Conservation (phyloP, 2,113 vertebrate species). For the Bubo bubo region DNA sequence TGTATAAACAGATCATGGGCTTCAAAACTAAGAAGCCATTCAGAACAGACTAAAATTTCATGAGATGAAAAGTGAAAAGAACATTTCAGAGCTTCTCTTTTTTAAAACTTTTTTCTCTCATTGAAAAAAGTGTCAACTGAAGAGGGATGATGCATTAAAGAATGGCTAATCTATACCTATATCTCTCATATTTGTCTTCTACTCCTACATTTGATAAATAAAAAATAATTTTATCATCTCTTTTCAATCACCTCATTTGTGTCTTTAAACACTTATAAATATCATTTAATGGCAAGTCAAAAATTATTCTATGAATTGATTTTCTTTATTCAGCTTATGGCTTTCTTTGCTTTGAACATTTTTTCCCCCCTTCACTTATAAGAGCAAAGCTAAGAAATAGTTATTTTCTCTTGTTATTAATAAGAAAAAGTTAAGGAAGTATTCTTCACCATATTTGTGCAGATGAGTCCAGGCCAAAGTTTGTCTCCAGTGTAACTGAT, state of each 20-base stretch:
- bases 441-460: background rate
- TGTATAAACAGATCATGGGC: background rate
- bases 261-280: background rate
- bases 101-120: background rate
- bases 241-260: background rate
- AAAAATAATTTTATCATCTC: background rate
- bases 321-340: background rate
- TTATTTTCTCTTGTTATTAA: background rate
- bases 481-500: background rate
- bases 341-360: background rate
- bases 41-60: background rate
- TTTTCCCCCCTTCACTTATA: background rate
- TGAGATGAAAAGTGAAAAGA: background rate
- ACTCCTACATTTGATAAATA: background rate
- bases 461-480: background rate
- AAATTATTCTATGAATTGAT: background rate
- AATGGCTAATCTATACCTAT: background rate
- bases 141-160: background rate
- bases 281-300: background rate
- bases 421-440: constrained; percentile 28
- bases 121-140: background rate
- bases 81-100: background rate
- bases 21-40: background rate
- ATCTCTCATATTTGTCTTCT: background rate
- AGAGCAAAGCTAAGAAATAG: background rate